Base-by-base conservation (phyloP, 2,797 vertebrate species). In the Peromyscus melanophrys region DNA sequence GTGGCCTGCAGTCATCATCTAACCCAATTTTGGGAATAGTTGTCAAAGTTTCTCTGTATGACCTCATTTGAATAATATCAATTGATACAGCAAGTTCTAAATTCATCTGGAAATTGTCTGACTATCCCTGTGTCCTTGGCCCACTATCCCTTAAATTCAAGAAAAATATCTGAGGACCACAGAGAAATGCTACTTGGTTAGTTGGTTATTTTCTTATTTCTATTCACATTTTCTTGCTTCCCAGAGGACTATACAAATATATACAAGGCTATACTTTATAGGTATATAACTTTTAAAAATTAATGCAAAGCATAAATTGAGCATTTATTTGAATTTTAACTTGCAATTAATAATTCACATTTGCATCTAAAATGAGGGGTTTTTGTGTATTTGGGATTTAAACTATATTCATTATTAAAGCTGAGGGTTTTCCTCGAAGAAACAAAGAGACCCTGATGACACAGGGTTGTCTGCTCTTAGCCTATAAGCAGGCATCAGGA, bases 1-100 rank as follows among this genome's bases (percentile, higher is more conserved):
- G 94, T 97, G 97, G 97, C 98, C 96, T 95, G 89, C 46, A 97
- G 97, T 95, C 95, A 98, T 96, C 86, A 84, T 94, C 95, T 98
- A 97, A 97, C 97, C 96, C 96, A 93, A 97, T 97, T 98, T 94
- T 94, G 69, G 92, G 93, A 92, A 82, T 67, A 97, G 95, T 95
- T 92, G 82, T 97, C 90, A 97, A 96, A 94, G 59, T 92, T 96
- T 61, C 75, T 96, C 82, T 61, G 12, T 86, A 65, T 97, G 98
- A 97, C 98, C 98, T 98, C 92, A 75, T 97, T 98, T 97, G 80
- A 95, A 96, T 95, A 95, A 78, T 59, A 97, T 75, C 90, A 87
- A 94, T 94, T 96, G 97, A 89, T 97, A 94, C 3, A 94, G 49
- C 49, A 94, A 86, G 55, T 80, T 96, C 84, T 89, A 95, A 96